Evolutionary conservation across 2,888 invertebrate genomes (phyloP), one percentile per base, ranked within the genome.

Genomic region (Macroteleia sp.): DNA sequence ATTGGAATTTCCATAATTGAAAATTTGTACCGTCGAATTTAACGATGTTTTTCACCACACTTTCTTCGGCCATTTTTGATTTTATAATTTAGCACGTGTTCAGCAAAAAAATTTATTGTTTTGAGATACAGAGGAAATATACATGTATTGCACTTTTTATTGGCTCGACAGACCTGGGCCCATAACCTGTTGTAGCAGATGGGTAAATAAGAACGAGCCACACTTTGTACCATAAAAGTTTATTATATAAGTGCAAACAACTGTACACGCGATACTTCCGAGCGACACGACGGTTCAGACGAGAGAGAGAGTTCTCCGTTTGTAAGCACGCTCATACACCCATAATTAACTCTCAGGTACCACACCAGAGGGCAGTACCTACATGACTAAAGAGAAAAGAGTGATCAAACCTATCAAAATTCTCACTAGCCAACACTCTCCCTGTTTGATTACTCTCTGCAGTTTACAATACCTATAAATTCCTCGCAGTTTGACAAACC

Each of bases 121-220:
- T 14, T 4, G 9, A 2, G 6, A 44, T 12, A 17, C 22, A 12
- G n/a, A n/a, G n/a, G n/a, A 25, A 25, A 25, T 25, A 25, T 25
- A 25, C 6, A 25, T 25, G 6, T 5, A 25, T 25, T 25, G 25
- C 25, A 25, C 25, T 22, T 22, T 46, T n/a, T 19, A 9, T 9
- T 10, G 4, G 32, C 32, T 19, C 19, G n/a, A 19, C 16, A 52
- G 10, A 1, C 1, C 52, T 52, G 52, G 52, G 52, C 52, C 52
- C 52, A 34, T 52, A 52, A 52, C 52, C 52, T 50, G 12, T 50
- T 50, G 28, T 8, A 10, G 30, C 9, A 6, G 25, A 25, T 25
- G 3, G 25, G 6, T 25, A 5, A 25, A 25, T 25, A 6, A 25
- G n/a, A n/a, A n/a, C n/a, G n/a, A n/a, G n/a, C n/a, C n/a, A n/a